These are phyloP conservation scores for Sarcophaga carnaria DNA, from an alignment of 2,888 invertebrate genomes.

Conservation along the genomic window DNA sequence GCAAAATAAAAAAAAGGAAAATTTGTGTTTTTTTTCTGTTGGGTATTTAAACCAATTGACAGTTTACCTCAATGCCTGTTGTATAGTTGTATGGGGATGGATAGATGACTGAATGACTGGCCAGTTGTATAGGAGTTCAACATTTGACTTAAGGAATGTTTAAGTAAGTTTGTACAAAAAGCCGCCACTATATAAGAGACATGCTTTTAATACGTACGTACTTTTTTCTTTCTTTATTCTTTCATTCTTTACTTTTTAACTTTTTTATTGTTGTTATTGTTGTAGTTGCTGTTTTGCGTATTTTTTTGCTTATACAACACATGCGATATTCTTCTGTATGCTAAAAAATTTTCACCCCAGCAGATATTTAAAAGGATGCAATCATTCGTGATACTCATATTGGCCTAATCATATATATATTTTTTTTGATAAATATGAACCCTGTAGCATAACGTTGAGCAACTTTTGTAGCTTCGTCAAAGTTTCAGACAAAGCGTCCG, in stretches of 20 bases:
- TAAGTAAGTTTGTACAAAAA: constrained; percentile 57
- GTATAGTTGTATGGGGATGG: constrained; percentile 51
- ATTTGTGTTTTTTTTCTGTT: constrained; percentile 7
- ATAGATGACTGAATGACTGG: constrained; percentile 49
- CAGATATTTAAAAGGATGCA: neutral
- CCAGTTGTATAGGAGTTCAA: constrained; percentile 45
- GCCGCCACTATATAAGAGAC: constrained; percentile 59
- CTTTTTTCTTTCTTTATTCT: constrained; percentile 6
- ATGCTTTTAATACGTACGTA: constrained; percentile 34
- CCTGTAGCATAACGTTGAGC: too few relatives aligned
- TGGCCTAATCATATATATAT: too few relatives aligned
- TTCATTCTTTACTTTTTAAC: neutral
- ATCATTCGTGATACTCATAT: neutral
- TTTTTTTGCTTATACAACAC: constrained; percentile 50
- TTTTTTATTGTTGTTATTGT: constrained; percentile 20
- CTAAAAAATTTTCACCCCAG: neutral
- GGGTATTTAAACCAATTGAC: constrained; percentile 53
- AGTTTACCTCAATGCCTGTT: constrained; percentile 65
- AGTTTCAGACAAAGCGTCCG: too few relatives aligned
- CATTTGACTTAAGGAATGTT: constrained; percentile 68
- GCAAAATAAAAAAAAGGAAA: constrained; percentile 26
- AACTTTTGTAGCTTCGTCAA: too few relatives aligned
- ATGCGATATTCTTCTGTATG: constrained; percentile 42
- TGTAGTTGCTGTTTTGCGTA: constrained; percentile 45
- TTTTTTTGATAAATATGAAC: too few relatives aligned